phyloP scores from a whole-genome alignment of 2,797 vertebrate genomes.

The Anniella stebbinsi region DNA sequence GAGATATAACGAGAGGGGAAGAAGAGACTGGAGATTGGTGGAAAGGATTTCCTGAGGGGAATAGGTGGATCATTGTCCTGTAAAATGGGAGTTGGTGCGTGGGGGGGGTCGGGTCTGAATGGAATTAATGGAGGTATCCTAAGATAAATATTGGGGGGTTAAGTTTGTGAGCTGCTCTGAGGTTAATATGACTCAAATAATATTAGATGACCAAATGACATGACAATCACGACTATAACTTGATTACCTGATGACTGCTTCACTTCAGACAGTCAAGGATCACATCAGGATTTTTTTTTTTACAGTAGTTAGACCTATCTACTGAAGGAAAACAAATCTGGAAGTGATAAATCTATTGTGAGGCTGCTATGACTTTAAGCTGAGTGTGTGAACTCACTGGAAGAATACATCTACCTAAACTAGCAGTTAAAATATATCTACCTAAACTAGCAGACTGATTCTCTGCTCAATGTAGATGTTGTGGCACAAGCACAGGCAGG shows the following conservation, averaged over 20 bases:
- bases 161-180: neutral
- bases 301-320: neutral
- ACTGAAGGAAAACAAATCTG: neutral
- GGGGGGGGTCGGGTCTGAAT: neutral
- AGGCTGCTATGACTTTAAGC: neutral
- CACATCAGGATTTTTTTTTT: neutral
- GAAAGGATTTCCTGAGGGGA: neutral
- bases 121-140: neutral
- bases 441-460: neutral
- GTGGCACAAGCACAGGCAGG: neutral
- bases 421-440: neutral
- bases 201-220: no score
- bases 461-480: neutral
- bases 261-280: neutral
- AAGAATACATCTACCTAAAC: neutral
- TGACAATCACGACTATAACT: neutral
- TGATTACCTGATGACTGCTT: neutral
- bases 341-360: neutral
- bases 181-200: no score
- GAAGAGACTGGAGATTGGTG: neutral
- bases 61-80: neutral
- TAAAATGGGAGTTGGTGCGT: neutral
- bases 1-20: neutral
- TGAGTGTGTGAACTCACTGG: neutral
- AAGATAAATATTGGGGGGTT: neutral